Evolutionary conservation across 1,140 invertebrate species (phyloP).

Genomic region (Heliconius hermathena): DNA sequence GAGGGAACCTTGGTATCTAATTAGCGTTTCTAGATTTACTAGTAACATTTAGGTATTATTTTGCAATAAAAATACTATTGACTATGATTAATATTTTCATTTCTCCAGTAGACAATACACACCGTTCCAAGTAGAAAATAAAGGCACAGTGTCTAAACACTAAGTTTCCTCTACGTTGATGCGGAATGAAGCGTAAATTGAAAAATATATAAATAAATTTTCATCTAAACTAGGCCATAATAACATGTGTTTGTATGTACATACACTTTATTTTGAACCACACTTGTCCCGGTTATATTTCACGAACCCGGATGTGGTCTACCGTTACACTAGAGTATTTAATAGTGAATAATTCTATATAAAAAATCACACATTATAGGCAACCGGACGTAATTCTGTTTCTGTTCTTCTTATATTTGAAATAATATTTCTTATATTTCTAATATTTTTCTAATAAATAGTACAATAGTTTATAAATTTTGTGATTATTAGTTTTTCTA

Average conservation of each 20-base stretch:
- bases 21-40: too few species aligned
- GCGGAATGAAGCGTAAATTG: not conserved
- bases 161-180: not conserved
- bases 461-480: not conserved
- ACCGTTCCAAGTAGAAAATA: too few species aligned
- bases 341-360: slow-evolving; percentile 40
- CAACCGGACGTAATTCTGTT: not conserved
- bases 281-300: slow-evolving; percentile 50
- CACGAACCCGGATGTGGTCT: slow-evolving; percentile 66
- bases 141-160: not conserved
- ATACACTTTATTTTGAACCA: slow-evolving; percentile 16
- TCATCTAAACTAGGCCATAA: not conserved
- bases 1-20: too few species aligned
- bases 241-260: not conserved
- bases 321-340: slow-evolving; percentile 55
- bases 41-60: too few species aligned
- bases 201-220: not conserved
- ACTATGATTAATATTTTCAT: too few species aligned
- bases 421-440: not conserved
- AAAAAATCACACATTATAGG: slow-evolving; percentile 20
- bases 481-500: not conserved
- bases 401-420: not conserved
- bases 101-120: too few species aligned
- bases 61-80: too few species aligned
- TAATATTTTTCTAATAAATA: not conserved